phyloP scores from a whole-genome alignment of 1,140 invertebrate species.

The Euwallacea fornicatus region DNA sequence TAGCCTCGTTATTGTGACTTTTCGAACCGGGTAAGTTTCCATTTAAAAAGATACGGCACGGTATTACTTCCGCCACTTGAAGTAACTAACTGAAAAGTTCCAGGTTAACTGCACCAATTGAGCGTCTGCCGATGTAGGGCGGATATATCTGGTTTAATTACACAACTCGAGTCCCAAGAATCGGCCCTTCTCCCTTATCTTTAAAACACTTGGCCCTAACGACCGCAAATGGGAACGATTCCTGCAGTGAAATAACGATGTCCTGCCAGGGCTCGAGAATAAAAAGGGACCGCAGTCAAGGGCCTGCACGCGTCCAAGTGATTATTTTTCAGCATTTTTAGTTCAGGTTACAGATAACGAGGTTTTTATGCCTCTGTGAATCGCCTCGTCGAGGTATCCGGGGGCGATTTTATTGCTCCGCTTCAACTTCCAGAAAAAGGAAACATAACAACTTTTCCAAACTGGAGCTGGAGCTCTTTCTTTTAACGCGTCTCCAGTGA shows the following conservation, averaged over 20 bases:
- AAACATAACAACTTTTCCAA: no score
- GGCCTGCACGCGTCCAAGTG: conserved; percentile 32
- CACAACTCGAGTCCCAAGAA: no score
- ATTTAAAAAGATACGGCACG: conserved; percentile 9
- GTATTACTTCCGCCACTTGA: conserved; percentile 9
- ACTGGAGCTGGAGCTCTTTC: no score
- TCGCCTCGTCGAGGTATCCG: neutral
- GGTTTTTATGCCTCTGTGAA: conserved; percentile 21
- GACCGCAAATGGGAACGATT: conserved; percentile 22
- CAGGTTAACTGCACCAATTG: neutral
- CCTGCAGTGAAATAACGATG: conserved; percentile 37
- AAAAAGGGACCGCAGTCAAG: conserved; percentile 31
- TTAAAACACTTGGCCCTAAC: conserved; percentile 31
- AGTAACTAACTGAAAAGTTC: conserved; percentile 7
- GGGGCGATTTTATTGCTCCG: no score
- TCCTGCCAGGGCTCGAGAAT: conserved; percentile 28
- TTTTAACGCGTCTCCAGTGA: no score
- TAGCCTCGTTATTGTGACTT: no score
- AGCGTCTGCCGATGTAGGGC: neutral
- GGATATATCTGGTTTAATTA: no score
- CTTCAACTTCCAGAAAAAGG: no score
- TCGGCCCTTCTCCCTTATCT: conserved; percentile 1
- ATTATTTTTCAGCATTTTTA: conserved; percentile 32
- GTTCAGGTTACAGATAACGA: conserved; percentile 33
- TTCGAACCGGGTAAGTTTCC: neutral